Conservation (phyloP, 2,113 vertebrate genomes). For the Gobiocypris rarus region DNA sequence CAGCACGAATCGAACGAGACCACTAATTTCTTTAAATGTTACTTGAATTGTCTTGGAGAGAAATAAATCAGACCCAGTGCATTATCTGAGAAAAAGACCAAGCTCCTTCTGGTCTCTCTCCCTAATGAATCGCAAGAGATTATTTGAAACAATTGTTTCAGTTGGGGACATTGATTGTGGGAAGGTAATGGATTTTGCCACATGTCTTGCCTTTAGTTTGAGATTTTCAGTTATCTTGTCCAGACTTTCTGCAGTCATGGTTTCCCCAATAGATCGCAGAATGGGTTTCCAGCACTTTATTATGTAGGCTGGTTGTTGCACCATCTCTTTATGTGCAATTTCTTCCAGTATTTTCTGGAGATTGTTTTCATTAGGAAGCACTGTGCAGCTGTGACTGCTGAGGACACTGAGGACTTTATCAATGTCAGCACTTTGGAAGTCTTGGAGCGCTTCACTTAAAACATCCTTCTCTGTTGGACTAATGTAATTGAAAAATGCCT, state of each 20-base stretch:
- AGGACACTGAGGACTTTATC: slow-evolving; percentile 17
- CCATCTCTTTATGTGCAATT: neutral
- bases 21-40: neutral
- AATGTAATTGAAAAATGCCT: slow-evolving; percentile 43
- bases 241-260: neutral
- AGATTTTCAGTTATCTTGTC: slow-evolving; percentile 12
- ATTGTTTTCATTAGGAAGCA: neutral
- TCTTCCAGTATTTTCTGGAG: neutral
- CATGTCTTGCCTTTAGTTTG: neutral
- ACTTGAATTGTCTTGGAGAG: slow-evolving; percentile 29
- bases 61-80: slow-evolving; percentile 6
- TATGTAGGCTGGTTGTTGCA: too few species aligned
- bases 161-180: neutral
- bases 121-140: neutral
- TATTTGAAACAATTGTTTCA: neutral
- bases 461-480: slow-evolving; percentile 47
- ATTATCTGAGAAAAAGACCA: slow-evolving; percentile 39
- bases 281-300: too few species aligned
- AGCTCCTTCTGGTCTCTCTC: slow-evolving; percentile 34
- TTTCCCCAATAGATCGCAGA: too few species aligned
- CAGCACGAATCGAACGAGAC: too few species aligned
- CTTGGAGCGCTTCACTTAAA: slow-evolving; percentile 38
- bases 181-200: neutral
- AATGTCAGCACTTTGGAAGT: slow-evolving; percentile 37
- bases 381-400: slow-evolving; percentile 1